A percentile compares a stretch with the other conserved stretches of the same genome.
These are phyloP conservation scores for Netelia fuscicornis DNA, from an alignment of 2,888 invertebrate genomes.

Conservation along the genomic window DNA sequence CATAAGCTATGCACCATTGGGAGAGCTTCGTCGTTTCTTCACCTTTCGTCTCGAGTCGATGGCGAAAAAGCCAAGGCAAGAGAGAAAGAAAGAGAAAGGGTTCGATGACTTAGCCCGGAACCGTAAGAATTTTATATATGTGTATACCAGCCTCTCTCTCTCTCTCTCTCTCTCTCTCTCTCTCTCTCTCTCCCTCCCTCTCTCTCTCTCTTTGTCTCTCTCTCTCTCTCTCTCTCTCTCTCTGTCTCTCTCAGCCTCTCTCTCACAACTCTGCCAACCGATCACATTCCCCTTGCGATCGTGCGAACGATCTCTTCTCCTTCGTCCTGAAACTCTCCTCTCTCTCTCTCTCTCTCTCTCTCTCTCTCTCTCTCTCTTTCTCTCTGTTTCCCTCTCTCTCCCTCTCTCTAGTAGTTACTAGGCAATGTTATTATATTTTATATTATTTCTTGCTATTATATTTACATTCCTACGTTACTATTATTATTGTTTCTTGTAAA, in stretches of 20 bases:
- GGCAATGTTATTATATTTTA: no score
- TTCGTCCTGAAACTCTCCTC: background rate
- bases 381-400: no score
- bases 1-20: conserved; percentile 41
- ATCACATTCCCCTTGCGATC: conserved; percentile 76
- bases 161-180: background rate
- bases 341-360: background rate
- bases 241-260: conserved; percentile 31
- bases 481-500: no score
- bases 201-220: no score
- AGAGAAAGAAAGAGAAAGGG: conserved; percentile 68
- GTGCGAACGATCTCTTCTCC: conserved; percentile 71
- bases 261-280: conserved; percentile 56
- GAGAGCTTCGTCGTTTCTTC: conserved; percentile 34
- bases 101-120: conserved; percentile 65
- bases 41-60: conserved; percentile 24
- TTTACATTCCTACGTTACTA: no score
- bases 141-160: conserved; percentile 19
- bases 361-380: no score
- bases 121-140: conserved; percentile 39
- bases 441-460: no score
- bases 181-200: conserved; percentile 42
- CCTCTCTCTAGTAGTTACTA: no score
- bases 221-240: no score
- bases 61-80: conserved; percentile 42